phyloP scores from a whole-genome alignment of 2,113 vertebrate genomes.

The Sorex fumeus region DNA sequence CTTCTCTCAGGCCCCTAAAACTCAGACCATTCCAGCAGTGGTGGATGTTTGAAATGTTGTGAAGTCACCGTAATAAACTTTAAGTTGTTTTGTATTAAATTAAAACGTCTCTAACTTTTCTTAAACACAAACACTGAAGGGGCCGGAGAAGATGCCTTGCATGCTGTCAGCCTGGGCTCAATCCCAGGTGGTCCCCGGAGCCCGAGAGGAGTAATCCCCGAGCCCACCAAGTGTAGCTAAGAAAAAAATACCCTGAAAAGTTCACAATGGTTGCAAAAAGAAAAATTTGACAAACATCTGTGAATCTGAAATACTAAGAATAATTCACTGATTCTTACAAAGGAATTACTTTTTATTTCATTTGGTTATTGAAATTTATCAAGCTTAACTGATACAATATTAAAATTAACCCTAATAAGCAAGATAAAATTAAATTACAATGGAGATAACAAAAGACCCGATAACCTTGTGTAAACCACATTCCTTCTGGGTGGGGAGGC shows the following conservation, averaged over 20 bases:
- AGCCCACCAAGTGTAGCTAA: too few relatives aligned
- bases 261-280: constrained; percentile 48
- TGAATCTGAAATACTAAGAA: constrained; percentile 50
- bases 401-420: constrained; percentile 63
- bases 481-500: too few relatives aligned
- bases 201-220: too few relatives aligned
- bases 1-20: too few relatives aligned
- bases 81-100: not conserved
- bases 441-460: too few relatives aligned
- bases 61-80: constrained; percentile 34
- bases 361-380: not conserved
- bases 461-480: too few relatives aligned
- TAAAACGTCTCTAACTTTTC: not conserved
- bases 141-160: too few relatives aligned
- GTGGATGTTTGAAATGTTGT: constrained; percentile 14
- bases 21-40: not conserved
- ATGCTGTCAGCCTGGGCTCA: too few relatives aligned
- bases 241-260: not conserved
- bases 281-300: constrained; percentile 13
- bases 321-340: not conserved
- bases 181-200: too few relatives aligned
- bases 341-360: constrained; percentile 2
- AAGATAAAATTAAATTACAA: constrained; percentile 47
- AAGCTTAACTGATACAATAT: constrained; percentile 48
- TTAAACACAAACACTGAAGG: not conserved